These are phyloP conservation scores for Mormyrops attenuatus DNA, from an alignment of 2,797 vertebrate genomes.

Conservation along the genomic window DNA sequence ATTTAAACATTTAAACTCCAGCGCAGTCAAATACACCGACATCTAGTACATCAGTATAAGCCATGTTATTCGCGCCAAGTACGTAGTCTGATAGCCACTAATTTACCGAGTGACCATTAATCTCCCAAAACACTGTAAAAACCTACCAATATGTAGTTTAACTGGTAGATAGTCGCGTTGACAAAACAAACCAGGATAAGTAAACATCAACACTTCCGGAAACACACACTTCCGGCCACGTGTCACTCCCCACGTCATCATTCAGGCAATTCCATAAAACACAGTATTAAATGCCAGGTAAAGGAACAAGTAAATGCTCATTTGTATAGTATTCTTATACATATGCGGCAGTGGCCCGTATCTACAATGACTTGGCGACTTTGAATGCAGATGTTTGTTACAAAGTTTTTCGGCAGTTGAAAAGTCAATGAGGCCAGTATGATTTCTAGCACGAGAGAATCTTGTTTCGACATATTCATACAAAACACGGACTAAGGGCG, in stretches of 20 bases:
- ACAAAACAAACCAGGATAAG: neutral
- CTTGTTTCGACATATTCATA: neutral
- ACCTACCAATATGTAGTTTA: neutral
- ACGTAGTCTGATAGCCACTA: neutral
- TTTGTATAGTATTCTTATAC: neutral
- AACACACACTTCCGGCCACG: neutral
- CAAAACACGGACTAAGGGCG: neutral
- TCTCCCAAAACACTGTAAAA: neutral
- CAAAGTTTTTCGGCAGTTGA: neutral
- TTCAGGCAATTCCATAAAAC: neutral
- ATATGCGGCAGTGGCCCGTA: neutral
- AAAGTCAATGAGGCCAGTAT: neutral
- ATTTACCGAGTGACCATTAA: neutral
- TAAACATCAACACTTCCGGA: conserved; percentile 6
- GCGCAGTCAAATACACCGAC: neutral
- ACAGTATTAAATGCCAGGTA: neutral
- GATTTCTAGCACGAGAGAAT: neutral
- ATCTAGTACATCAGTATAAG: neutral
- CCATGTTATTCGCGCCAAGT: neutral
- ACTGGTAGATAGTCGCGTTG: neutral
- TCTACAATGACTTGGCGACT: neutral
- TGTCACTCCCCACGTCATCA: neutral
- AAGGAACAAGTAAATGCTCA: neutral
- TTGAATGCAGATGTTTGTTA: neutral
- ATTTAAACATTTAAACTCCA: neutral